These are phyloP conservation scores for Zosterops lateralis DNA, from an alignment of 2,113 vertebrate genomes.

Conservation along the genomic window DNA sequence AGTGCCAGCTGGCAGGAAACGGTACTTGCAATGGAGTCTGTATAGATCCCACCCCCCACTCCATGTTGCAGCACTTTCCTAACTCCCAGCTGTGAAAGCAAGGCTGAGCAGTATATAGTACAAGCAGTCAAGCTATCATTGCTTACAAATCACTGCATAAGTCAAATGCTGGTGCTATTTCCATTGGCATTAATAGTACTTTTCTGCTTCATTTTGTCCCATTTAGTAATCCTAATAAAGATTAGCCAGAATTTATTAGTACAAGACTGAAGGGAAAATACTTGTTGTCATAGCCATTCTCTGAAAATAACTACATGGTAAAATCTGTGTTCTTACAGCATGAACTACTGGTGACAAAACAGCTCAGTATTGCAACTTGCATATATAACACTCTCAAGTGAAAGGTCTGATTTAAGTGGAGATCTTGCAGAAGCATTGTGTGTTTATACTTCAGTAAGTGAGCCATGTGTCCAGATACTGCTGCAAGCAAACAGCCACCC, in stretches of 20 bases:
- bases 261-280: neutral
- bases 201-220: constrained; percentile 12
- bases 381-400: neutral
- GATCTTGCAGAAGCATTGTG: neutral
- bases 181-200: neutral
- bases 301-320: neutral
- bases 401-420: neutral
- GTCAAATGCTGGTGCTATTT: neutral
- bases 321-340: neutral
- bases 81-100: neutral
- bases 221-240: neutral
- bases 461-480: neutral
- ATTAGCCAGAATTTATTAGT: neutral
- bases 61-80: neutral
- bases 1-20: neutral
- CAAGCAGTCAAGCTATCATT: neutral
- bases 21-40: neutral
- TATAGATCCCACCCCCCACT: neutral
- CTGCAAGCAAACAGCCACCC: neutral
- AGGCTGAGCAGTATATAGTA: neutral
- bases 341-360: neutral
- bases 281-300: neutral
- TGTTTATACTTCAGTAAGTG: neutral
- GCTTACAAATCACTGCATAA: neutral
- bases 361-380: neutral